Evolutionary conservation across 2,113 vertebrate genomes (phyloP).

Genomic region (Pongo abelii): DNA sequence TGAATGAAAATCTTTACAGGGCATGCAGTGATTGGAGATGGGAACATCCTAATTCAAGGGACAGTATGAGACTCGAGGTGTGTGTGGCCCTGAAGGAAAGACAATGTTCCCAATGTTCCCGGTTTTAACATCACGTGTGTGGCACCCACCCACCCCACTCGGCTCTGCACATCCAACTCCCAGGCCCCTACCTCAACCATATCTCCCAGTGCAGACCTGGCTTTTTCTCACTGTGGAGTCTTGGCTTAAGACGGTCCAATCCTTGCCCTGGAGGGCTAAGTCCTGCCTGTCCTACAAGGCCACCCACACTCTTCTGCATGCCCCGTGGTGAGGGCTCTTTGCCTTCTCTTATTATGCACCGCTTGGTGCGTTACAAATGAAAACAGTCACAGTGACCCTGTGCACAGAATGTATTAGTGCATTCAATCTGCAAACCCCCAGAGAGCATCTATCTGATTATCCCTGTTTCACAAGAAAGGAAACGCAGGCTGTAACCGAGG

Average conservation of each 20-base stretch:
- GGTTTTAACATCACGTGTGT: fast-evolving
- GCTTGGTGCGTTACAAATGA: not conserved
- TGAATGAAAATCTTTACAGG: not conserved
- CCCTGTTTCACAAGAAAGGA: not conserved
- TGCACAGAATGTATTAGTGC: fast-evolving
- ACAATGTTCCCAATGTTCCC: fast-evolving
- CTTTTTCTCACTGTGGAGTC: not conserved
- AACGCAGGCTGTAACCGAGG: not conserved
- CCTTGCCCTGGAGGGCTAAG: not conserved
- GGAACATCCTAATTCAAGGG: not conserved
- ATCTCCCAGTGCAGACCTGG: not conserved
- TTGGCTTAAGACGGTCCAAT: not conserved
- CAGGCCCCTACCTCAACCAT: not conserved
- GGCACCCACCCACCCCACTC: not conserved
- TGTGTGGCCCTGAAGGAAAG: not conserved
- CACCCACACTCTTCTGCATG: fast-evolving
- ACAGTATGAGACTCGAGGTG: not conserved
- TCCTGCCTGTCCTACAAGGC: not conserved
- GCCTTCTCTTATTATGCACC: fast-evolving
- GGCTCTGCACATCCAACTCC: fast-evolving
- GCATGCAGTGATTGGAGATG: not conserved
- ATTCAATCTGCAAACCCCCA: fast-evolving
- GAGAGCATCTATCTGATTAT: fast-evolving
- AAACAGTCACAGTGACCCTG: fast-evolving
- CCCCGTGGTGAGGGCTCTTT: fast-evolving